A percentile compares a stretch with the other conserved stretches of the same genome.
Conservation (phyloP, 2,797 vertebrate species). For the Microctenopoma stevenorrisi region DNA sequence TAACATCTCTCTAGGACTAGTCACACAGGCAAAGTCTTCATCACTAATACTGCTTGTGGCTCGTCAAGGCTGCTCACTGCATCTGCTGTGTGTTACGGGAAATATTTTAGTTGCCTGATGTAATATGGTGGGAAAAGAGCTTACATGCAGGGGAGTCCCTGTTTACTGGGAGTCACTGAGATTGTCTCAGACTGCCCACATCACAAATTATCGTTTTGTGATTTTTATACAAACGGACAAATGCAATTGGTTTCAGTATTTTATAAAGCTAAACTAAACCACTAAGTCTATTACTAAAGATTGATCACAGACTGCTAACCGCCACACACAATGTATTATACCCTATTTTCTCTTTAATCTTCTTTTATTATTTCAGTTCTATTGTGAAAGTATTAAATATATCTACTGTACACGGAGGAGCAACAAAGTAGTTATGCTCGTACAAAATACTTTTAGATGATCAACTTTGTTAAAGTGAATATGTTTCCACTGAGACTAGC, state of each 20-base stretch:
- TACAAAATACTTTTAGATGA: slow-evolving; percentile 16
- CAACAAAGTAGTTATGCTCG: slow-evolving; percentile 15
- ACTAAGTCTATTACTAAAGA: slow-evolving; percentile 7
- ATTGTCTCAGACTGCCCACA: slow-evolving; percentile 26
- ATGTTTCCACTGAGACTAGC: slow-evolving; percentile 17
- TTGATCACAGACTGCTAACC: slow-evolving; percentile 8
- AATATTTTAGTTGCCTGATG: slow-evolving; percentile 24
- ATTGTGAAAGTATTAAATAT: neutral
- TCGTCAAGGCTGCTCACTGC: slow-evolving; percentile 48
- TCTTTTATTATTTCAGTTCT: neutral
- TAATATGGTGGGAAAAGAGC: slow-evolving; percentile 55
- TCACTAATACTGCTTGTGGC: slow-evolving; percentile 42
- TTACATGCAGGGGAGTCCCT: slow-evolving; percentile 38
- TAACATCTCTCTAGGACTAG: slow-evolving; percentile 36
- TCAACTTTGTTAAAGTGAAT: slow-evolving; percentile 19
- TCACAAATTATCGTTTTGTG: slow-evolving; percentile 12
- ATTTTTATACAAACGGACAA: slow-evolving; percentile 25
- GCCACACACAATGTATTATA: neutral
- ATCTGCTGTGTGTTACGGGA: slow-evolving; percentile 69
- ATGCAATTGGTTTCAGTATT: slow-evolving; percentile 15
- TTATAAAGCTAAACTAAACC: slow-evolving; percentile 11
- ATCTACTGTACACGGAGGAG: neutral
- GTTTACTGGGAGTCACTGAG: slow-evolving; percentile 12
- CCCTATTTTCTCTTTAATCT: neutral
- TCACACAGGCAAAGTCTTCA: slow-evolving; percentile 45